phyloP scores from a whole-genome alignment of 2,888 invertebrate genomes.

The Stenchaetothrips biformis region DNA sequence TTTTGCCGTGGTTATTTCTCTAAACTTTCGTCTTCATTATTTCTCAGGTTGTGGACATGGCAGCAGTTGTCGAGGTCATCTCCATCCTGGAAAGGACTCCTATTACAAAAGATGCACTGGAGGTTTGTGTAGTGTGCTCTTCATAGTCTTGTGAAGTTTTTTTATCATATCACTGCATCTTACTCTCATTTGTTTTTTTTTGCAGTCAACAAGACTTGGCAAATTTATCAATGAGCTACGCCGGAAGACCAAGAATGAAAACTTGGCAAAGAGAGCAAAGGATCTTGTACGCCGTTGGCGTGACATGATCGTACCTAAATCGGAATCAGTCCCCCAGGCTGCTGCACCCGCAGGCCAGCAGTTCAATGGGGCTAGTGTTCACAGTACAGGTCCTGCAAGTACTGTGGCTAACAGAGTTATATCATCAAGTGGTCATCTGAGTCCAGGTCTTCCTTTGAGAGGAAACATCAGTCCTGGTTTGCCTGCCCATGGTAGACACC shows the following conservation, averaged over 20 bases:
- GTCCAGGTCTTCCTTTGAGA: background rate
- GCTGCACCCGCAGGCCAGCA: conserved; percentile 32
- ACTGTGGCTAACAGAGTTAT: background rate
- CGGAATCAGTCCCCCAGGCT: conserved; percentile 34
- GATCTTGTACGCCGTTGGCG: conserved; percentile 90
- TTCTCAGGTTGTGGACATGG: conserved; percentile 89
- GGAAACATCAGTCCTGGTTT: conserved; percentile 29
- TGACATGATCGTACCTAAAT: conserved; percentile 68
- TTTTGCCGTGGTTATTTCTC: background rate
- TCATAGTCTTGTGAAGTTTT: background rate
- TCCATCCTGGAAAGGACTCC: conserved; percentile 84
- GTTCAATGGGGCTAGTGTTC: conserved; percentile 30
- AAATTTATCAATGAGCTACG: conserved; percentile 89
- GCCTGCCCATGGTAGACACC: conserved; percentile 25
- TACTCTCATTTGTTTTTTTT: conserved; percentile 35
- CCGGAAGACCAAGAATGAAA: conserved; percentile 76
- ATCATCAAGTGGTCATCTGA: conserved; percentile 8
- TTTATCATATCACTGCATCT: background rate
- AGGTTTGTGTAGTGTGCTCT: conserved; percentile 52
- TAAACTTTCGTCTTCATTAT: background rate
- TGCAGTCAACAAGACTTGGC: conserved; percentile 88
- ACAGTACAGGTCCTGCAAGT: background rate
- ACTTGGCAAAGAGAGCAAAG: conserved; percentile 83
- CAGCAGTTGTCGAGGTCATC: conserved; percentile 87
- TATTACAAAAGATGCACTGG: conserved; percentile 85